Conservation (phyloP, 2,797 vertebrate species). For the Danionella dracula region DNA sequence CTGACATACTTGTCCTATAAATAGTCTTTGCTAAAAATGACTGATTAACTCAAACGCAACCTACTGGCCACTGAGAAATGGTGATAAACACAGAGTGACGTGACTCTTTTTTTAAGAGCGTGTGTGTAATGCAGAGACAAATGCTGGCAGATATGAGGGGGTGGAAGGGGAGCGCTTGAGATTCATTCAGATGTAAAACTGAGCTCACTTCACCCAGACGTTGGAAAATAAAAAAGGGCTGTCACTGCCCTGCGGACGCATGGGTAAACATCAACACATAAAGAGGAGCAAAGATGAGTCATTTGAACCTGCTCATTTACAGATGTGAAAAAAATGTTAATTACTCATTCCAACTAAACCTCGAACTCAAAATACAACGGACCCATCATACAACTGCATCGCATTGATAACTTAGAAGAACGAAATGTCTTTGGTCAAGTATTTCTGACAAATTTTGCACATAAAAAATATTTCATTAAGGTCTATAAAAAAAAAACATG, state of each 20-base stretch:
- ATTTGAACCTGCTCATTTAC: background rate
- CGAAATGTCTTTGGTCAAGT: no score
- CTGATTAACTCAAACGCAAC: constrained; percentile 44
- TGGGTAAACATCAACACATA: background rate
- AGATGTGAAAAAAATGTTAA: background rate
- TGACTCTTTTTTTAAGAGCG: constrained; percentile 18
- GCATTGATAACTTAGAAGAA: no score
- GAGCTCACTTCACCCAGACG: constrained; percentile 25
- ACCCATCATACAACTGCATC: no score
- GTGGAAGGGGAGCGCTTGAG: constrained; percentile 19
- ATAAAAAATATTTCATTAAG: no score
- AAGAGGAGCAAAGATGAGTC: background rate
- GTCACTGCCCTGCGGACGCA: background rate
- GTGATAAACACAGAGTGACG: constrained; percentile 31
- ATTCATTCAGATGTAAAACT: constrained; percentile 31
- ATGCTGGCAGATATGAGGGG: constrained; percentile 25
- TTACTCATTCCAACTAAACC: background rate
- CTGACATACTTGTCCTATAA: constrained; percentile 45
- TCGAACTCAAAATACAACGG: background rate
- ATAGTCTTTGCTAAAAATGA: constrained; percentile 46
- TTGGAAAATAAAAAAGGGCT: constrained; percentile 19
- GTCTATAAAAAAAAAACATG: no score
- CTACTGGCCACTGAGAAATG: constrained; percentile 31
- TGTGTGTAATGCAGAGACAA: constrained; percentile 23
- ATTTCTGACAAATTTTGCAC: no score